These are phyloP conservation scores for Pocota personata DNA, from an alignment of 2,888 invertebrate species.

Conservation along the genomic window DNA sequence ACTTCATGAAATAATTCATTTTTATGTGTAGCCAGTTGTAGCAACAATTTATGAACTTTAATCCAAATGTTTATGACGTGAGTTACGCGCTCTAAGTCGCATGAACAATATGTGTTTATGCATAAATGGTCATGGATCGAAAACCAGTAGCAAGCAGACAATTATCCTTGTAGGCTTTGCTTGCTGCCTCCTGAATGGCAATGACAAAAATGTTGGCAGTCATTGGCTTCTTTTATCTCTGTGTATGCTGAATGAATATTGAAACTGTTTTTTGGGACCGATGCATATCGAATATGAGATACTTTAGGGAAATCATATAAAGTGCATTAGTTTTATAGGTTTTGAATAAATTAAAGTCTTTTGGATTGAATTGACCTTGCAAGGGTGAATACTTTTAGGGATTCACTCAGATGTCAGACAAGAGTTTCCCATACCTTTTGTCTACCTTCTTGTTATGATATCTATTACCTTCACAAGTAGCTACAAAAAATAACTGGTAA, in stretches of 20 bases:
- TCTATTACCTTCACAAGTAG: too few species aligned
- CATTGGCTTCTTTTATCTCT: not conserved
- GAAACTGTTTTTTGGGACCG: not conserved
- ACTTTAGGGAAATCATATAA: constrained; percentile 25
- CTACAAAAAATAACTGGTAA: too few species aligned
- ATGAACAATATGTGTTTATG: not conserved
- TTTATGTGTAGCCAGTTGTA: constrained; percentile 39
- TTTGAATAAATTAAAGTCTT: not conserved
- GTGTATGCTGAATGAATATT: not conserved
- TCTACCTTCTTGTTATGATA: too few species aligned
- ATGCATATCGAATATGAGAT: constrained; percentile 5
- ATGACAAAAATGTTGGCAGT: constrained; percentile 7
- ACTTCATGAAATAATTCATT: constrained; percentile 51
- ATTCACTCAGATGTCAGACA: not conserved
- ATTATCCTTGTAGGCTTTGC: constrained; percentile 14
- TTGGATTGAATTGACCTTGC: not conserved
- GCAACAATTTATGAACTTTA: constrained; percentile 52
- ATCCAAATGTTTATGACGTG: constrained; percentile 66
- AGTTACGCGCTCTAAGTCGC: constrained; percentile 23
- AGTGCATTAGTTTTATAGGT: constrained; percentile 3
- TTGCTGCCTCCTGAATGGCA: not conserved
- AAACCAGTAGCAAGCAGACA: not conserved
- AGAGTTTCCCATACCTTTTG: not conserved
- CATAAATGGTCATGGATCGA: not conserved
- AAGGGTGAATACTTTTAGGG: not conserved